Evolutionary conservation across 2,888 invertebrate genomes (phyloP), one percentile per base, ranked within the genome.

Genomic region (Vannuccia rotundouncinata): DNA sequence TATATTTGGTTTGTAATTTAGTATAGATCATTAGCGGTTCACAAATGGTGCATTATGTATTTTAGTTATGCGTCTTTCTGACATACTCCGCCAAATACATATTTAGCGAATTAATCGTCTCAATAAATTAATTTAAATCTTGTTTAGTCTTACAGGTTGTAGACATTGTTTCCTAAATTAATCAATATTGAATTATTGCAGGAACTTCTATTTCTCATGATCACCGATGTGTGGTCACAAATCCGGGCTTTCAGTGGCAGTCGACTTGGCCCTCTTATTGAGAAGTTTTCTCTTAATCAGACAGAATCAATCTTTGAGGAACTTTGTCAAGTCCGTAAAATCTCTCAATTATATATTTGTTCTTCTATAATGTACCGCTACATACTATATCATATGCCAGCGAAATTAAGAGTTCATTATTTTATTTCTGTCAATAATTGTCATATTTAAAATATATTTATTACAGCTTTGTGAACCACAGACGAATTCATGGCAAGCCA

Each of bases 191-290:
- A n/a, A n/a, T n/a, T n/a, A n/a, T n/a, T n/a, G n/a, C 82, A 85
- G 85, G 83, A 83, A 1, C 66, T 86, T 29, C 80, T 86, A 0
- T 25, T 85, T 29, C 79, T 84, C 75, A 84, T 84, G 0, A 29
- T 86, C 17, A 85, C 84, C 28, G 87, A 87, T 81, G 84, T 87
- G 1, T 87, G 87, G 87, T 87, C 87, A 59, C 85, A 85, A 17
- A 85, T 87, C 29, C 82, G 87, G 45, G 85, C 84, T 81, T 83
- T 85, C 13, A 84, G 85, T 82, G 83, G 85, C 76, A 83, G 83
- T 74, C 83, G 85, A 22, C 83, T 87, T 10, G 82, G 82, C 22
- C 82, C 82, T 17, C 82, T 87, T 10, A 77, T 83, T 17, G 83
- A 84, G 28, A 82, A 82, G 74, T 82, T 86, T 27, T 78, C 79